phyloP scores from a whole-genome alignment of 2,888 invertebrate genomes.

The Pseudococcus jackbeardsleyi region DNA sequence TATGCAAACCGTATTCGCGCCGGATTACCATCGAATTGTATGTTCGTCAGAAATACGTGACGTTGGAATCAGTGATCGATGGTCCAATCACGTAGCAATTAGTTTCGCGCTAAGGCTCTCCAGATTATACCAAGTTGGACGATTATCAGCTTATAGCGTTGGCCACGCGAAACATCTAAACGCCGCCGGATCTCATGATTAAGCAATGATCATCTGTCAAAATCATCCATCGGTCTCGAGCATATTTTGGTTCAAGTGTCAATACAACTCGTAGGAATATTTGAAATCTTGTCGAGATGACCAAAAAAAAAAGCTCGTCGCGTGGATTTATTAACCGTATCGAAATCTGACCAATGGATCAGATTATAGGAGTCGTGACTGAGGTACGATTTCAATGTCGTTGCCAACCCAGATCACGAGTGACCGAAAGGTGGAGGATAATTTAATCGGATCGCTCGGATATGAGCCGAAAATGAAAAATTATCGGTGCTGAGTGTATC shows the following conservation, averaged over 20 bases:
- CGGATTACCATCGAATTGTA: conserved; percentile 13
- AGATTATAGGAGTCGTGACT: conserved; percentile 21
- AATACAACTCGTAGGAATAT: neutral
- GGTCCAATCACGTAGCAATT: conserved; percentile 38
- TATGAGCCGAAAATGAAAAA: conserved; percentile 20
- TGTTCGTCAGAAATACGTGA: conserved; percentile 25
- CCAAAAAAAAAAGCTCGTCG: neutral
- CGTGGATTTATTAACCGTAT: neutral
- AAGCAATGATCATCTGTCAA: conserved; percentile 44
- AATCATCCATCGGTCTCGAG: neutral
- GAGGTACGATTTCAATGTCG: conserved; percentile 11
- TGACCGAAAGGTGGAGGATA: neutral
- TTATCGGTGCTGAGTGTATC: neutral
- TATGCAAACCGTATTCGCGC: conserved; percentile 15
- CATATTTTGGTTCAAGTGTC: conserved; percentile 5
- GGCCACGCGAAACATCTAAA: neutral
- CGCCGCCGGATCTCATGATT: neutral
- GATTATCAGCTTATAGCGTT: neutral
- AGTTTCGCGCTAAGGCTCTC: conserved; percentile 33
- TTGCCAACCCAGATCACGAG: neutral
- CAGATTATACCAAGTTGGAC: neutral
- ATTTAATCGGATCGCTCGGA: neutral
- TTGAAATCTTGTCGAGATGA: neutral
- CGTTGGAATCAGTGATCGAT: conserved; percentile 41
- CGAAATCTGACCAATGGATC: neutral